These are phyloP conservation scores for Pseudococcus viburni DNA, from an alignment of 2,888 invertebrate species.

Conservation along the genomic window DNA sequence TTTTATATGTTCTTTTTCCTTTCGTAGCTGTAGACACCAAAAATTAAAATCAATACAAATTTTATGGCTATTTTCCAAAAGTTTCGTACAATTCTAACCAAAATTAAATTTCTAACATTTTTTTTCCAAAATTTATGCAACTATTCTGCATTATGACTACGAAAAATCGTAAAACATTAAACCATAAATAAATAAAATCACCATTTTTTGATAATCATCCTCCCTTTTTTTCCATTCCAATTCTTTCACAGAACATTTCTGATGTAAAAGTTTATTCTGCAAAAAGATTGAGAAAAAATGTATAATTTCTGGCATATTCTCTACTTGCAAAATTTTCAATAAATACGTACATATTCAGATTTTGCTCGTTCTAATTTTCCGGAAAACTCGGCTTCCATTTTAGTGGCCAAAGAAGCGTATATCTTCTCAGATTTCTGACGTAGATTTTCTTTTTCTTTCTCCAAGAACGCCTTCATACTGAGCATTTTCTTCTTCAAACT, in stretches of 20 bases:
- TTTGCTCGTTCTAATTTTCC: slow-evolving; percentile 85
- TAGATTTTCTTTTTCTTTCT: slow-evolving; percentile 46
- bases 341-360: slow-evolving; percentile 81
- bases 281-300: neutral
- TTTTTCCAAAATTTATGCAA: too few relatives aligned
- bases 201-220: slow-evolving; percentile 59
- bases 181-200: neutral
- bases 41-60: neutral
- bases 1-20: slow-evolving; percentile 72
- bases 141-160: neutral
- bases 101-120: too few relatives aligned
- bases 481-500: slow-evolving; percentile 30
- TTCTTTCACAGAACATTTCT: slow-evolving; percentile 44
- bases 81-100: too few relatives aligned
- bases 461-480: slow-evolving; percentile 2
- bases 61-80: too few relatives aligned
- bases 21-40: slow-evolving; percentile 67
- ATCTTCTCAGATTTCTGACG: slow-evolving; percentile 45
- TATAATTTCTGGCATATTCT: neutral
- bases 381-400: slow-evolving; percentile 76
- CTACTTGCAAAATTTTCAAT: neutral
- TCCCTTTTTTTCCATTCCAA: slow-evolving; percentile 56
- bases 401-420: slow-evolving; percentile 8
- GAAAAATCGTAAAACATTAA: neutral
- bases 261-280: slow-evolving; percentile 44